phyloP scores from a whole-genome alignment of 2,113 vertebrate genomes.

The Globicephala melas region DNA sequence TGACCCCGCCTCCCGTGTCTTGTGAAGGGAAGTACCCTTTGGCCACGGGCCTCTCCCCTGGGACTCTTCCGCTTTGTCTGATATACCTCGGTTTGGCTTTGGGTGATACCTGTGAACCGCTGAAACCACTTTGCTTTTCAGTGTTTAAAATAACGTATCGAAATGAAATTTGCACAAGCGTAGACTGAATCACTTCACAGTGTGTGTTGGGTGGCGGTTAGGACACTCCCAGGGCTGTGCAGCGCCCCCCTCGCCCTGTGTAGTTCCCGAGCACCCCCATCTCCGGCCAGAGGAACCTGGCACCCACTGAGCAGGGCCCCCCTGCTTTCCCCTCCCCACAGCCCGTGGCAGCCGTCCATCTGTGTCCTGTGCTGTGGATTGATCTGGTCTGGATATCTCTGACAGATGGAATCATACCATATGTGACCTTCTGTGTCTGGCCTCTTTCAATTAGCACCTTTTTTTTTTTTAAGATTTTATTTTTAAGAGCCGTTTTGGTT shows the following conservation, averaged over 20 bases:
- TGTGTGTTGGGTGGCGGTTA: accelerated
- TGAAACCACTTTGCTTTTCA: too few relatives aligned
- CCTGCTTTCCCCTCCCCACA: neutral
- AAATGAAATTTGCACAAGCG: accelerated
- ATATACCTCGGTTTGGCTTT: neutral
- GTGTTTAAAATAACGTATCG: too few relatives aligned
- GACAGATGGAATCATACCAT: accelerated
- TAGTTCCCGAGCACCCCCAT: neutral
- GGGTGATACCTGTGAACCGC: neutral
- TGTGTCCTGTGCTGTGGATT: neutral
- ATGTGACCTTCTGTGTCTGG: neutral
- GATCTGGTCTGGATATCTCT: neutral
- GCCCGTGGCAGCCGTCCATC: neutral
- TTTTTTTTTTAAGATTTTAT: neutral
- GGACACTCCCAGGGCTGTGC: neutral
- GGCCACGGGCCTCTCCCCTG: neutral
- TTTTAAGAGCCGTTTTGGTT: neutral
- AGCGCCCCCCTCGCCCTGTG: accelerated
- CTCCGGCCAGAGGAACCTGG: neutral
- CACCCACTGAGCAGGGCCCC: accelerated
- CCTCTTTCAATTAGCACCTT: neutral
- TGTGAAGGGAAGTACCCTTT: accelerated
- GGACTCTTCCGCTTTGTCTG: neutral
- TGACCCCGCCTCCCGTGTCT: too few relatives aligned
- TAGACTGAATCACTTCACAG: neutral